phyloP scores from a whole-genome alignment of 2,888 invertebrate genomes.

The Nemotelus pantherinus region DNA sequence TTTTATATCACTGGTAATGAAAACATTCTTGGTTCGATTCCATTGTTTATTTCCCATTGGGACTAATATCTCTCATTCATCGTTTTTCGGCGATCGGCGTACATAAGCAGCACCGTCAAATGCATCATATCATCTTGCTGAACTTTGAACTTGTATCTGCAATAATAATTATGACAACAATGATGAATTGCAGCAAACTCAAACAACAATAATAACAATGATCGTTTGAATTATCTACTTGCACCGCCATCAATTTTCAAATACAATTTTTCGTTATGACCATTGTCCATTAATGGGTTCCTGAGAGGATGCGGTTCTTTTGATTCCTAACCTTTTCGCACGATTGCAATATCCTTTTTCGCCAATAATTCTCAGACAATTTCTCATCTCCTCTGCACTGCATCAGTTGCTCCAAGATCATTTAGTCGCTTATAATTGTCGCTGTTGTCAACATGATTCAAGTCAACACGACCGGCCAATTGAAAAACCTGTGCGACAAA shows the following conservation, averaged over 20 bases:
- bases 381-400: slow-evolving; percentile 36
- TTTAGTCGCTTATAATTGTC: slow-evolving; percentile 31
- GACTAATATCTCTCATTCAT: too few relatives aligned
- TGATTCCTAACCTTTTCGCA: slow-evolving; percentile 5
- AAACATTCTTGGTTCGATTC: too few relatives aligned
- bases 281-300: slow-evolving; percentile 37
- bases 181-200: too few relatives aligned
- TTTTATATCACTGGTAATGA: too few relatives aligned
- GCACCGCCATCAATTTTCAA: neutral
- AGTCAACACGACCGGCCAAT: neutral
- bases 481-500: slow-evolving; percentile 23
- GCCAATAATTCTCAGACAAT: slow-evolving; percentile 32
- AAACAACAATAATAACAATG: too few relatives aligned
- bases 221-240: too few relatives aligned
- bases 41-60: too few relatives aligned
- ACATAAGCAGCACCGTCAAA: too few relatives aligned
- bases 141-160: too few relatives aligned
- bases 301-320: slow-evolving; percentile 26
- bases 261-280: slow-evolving; percentile 25
- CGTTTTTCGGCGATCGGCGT: too few relatives aligned
- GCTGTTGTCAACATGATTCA: slow-evolving; percentile 32
- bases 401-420: neutral
- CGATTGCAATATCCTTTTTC: neutral
- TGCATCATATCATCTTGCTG: too few relatives aligned
- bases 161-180: too few relatives aligned